These are phyloP conservation scores for Drosophila barbarae DNA, from an alignment of 2,888 invertebrate species.

Conservation along the genomic window DNA sequence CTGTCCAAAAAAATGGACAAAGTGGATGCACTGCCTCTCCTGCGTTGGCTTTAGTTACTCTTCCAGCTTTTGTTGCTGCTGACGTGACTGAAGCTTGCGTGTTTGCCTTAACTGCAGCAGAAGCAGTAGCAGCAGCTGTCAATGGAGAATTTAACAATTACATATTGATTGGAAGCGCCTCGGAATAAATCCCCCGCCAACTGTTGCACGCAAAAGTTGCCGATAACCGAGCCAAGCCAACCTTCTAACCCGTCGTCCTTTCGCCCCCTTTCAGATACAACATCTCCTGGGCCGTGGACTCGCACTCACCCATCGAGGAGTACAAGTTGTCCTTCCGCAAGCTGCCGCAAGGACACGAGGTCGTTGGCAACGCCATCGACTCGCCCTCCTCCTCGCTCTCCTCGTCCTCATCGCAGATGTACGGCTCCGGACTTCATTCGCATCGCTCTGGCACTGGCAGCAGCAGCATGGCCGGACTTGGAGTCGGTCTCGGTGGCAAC, in stretches of 20 bases:
- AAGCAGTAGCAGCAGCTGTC: slow-evolving; percentile 16
- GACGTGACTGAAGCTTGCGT: slow-evolving; percentile 36
- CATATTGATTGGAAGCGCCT: slow-evolving; percentile 64
- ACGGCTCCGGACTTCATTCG: slow-evolving; percentile 71
- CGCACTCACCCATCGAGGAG: slow-evolving; percentile 84
- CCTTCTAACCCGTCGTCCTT: not conserved
- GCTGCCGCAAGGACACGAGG: slow-evolving; percentile 82
- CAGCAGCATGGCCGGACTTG: slow-evolving; percentile 44
- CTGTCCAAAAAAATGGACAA: not conserved
- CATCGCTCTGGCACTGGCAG: slow-evolving; percentile 71
- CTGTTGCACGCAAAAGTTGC: slow-evolving; percentile 61
- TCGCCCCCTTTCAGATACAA: slow-evolving; percentile 81
- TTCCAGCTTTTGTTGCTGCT: slow-evolving; percentile 26
- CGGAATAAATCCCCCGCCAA: slow-evolving; percentile 59
- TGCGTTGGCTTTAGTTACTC: slow-evolving; percentile 15
- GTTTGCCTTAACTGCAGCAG: slow-evolving; percentile 39
- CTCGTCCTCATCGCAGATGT: slow-evolving; percentile 73
- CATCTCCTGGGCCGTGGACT: slow-evolving; percentile 85
- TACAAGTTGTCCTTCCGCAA: slow-evolving; percentile 84
- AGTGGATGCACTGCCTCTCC: slow-evolving; percentile 1
- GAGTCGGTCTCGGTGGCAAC: slow-evolving; percentile 46
- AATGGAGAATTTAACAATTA: slow-evolving; percentile 67
- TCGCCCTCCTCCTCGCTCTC: slow-evolving; percentile 78
- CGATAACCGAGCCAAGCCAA: slow-evolving; percentile 23
- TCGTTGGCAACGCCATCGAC: slow-evolving; percentile 80